Percentiles rank a stretch among this genome's conserved stretches.
Conservation (phyloP, 2,113 vertebrate species). For the Hylia prasina region DNA sequence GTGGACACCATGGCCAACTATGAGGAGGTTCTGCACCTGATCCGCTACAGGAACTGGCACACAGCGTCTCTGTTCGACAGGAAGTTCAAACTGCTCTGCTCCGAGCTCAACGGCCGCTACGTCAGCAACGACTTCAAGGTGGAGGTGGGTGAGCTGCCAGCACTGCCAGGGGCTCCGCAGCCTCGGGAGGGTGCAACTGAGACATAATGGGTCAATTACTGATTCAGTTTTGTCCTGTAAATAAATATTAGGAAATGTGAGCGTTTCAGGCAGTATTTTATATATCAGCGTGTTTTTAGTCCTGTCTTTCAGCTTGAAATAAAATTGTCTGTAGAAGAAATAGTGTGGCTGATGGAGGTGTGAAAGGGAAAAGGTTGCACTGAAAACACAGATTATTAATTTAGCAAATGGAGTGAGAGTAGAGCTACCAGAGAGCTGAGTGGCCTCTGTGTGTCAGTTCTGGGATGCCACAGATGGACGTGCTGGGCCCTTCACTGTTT, state of each 20-base stretch:
- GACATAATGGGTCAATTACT: no score
- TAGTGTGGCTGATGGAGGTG: neutral
- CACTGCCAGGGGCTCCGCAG: neutral
- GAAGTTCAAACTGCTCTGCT: slow-evolving; percentile 93
- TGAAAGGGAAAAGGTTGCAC: neutral
- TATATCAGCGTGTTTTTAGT: neutral
- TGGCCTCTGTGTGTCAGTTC: neutral
- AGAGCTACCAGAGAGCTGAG: neutral
- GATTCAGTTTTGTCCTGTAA: neutral
- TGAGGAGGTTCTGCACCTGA: slow-evolving; percentile 87
- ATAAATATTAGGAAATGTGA: fast-evolving
- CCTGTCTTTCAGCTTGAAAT: neutral
- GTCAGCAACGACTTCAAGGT: slow-evolving; percentile 96
- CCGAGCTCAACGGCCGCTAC: slow-evolving; percentile 95
- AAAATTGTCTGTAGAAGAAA: neutral
- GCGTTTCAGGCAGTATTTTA: neutral
- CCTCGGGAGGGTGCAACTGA: neutral
- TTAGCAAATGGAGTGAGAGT: neutral
- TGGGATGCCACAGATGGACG: neutral
- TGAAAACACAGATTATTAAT: neutral
- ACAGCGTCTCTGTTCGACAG: slow-evolving; percentile 88
- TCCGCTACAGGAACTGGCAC: slow-evolving; percentile 94
- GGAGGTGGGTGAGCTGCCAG: slow-evolving; percentile 78
- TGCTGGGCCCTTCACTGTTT: neutral
- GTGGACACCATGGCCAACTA: slow-evolving; percentile 96